Base-by-base conservation (phyloP, 2,888 invertebrate genomes). In the Phortica okadai region DNA sequence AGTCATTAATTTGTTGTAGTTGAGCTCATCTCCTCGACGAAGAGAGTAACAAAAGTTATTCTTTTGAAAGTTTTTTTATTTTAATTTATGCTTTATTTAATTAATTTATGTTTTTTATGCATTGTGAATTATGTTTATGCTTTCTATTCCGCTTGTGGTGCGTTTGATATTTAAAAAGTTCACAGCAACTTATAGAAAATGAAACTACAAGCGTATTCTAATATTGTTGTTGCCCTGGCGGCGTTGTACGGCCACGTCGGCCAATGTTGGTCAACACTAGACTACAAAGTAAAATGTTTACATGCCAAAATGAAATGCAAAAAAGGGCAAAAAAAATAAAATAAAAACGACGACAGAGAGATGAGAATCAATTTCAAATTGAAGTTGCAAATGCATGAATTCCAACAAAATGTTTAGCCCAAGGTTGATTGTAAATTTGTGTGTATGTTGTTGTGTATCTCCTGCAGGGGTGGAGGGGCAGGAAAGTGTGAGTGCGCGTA, bases 241-340 rank as follows among this genome's bases (percentile, higher is more conserved):
- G 14, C 50, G 50, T 14, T 3, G 6, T 1, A 0, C 50, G 8
- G 3, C 6, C 33, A 33, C 33, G 4, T 33, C 0, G 1, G 33
- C 33, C 33, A 33, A 5, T 33, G 33, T 50, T 50, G 50, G 78
- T 84, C 84, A 82, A 85, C 85, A 84, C 86, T 85, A 87, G 87
- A 85, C 85, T 88, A 87, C 88, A 88, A 85, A 88, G 85, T 87
- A 82, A 88, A 85, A 86, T 86, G 83, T 84, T 81, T 86, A 78
- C n/a, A 77, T 81, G 82, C 78, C 77, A 82, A 78, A 81, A 44
- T 16, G 25, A 45, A 70, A 70, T 44, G 11, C 42, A 70, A 21
- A 70, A 70, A 70, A 66, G 59, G 16, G 16, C n/a, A 62, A 66
- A 14, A 41, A 11, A 42, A 42, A 66, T 33, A 10, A 66, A 66